These are phyloP conservation scores for Ondatra zibethicus DNA, from an alignment of 2,113 vertebrate genomes.

Conservation along the genomic window DNA sequence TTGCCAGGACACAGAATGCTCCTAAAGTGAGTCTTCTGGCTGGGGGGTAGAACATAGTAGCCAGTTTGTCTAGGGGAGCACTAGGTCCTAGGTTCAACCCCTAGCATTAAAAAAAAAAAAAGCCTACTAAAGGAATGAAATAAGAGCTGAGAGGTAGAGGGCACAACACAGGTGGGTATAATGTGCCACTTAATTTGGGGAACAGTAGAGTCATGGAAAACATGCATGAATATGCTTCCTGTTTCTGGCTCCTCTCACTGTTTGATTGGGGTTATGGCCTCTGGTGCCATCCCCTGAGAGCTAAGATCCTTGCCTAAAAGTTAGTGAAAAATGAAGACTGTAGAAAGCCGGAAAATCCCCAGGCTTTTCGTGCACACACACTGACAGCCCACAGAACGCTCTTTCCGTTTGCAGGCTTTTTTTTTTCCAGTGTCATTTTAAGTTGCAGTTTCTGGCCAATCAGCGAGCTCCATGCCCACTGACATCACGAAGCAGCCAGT, in stretches of 20 bases:
- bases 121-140: neutral
- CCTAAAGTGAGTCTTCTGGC: neutral
- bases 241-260: neutral
- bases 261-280: neutral
- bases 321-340: conserved; percentile 70
- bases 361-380: conserved; percentile 78
- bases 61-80: neutral
- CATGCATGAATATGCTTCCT: too few relatives aligned
- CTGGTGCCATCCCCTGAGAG: conserved; percentile 36
- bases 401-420: conserved; percentile 90
- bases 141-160: neutral
- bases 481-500: conserved; percentile 96
- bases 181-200: neutral
- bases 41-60: neutral
- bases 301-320: conserved; percentile 77
- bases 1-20: neutral
- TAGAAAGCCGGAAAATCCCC: conserved; percentile 81
- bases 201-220: neutral
- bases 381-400: conserved; percentile 86
- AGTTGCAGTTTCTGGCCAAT: conserved; percentile 92
- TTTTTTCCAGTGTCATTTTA: conserved; percentile 87
- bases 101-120: neutral
- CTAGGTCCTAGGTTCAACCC: neutral
- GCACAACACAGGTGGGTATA: neutral
- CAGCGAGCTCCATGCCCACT: conserved; percentile 85